Percentiles rank a stretch among this genome's conserved stretches.
Evolutionary conservation across 2,797 vertebrate species (phyloP).

Genomic region (Ateles fusciceps): DNA sequence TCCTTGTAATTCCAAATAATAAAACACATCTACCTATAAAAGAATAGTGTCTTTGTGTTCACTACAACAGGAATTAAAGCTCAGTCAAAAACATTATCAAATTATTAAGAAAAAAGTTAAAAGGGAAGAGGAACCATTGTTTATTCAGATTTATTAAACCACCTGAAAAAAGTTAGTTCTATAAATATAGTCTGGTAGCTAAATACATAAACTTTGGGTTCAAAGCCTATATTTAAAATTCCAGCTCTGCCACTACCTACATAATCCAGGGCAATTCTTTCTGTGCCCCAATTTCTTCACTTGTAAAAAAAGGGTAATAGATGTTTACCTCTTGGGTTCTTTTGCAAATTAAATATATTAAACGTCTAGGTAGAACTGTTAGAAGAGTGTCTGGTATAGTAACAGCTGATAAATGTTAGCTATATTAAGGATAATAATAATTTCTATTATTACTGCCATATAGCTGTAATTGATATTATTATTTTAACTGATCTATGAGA

Average conservation of each 20-base stretch:
- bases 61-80: not conserved
- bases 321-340: not conserved
- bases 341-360: conserved; percentile 33
- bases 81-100: not conserved
- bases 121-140: not conserved
- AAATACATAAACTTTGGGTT: not conserved
- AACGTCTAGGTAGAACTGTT: not conserved
- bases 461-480: not conserved
- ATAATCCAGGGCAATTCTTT: not conserved
- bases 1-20: not conserved
- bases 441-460: not conserved
- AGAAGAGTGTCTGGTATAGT: not conserved
- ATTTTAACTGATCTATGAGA: conserved; percentile 2
- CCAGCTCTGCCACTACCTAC: not conserved
- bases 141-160: conserved; percentile 12
- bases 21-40: not conserved
- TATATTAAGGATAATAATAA: not conserved
- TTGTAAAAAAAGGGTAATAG: conserved; percentile 18
- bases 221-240: conserved; percentile 5
- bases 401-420: conserved; percentile 21
- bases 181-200: not conserved
- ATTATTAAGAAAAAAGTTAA: not conserved
- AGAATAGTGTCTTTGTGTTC: not conserved
- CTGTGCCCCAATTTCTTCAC: not conserved
- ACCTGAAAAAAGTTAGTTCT: not conserved